Conservation (phyloP, 2,113 vertebrate genomes). For the Cranoglanis bouderius region DNA sequence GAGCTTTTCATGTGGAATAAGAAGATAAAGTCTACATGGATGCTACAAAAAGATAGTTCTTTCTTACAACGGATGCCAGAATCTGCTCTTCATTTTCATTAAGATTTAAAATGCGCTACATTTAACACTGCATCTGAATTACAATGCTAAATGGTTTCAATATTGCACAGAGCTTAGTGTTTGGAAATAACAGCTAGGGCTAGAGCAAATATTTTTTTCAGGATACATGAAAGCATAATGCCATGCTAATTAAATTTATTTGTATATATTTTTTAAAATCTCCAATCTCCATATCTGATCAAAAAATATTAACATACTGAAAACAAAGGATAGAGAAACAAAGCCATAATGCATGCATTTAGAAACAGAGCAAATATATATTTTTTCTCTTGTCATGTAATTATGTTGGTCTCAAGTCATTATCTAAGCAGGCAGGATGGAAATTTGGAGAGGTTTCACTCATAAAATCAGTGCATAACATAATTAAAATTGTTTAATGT, state of each 20-base stretch:
- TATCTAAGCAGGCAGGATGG: neutral
- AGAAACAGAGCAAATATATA: constrained; percentile 19
- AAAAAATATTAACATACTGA: neutral
- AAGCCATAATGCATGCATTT: constrained; percentile 27
- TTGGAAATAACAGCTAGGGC: neutral
- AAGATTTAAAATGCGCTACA: neutral
- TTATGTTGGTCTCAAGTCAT: constrained; percentile 23
- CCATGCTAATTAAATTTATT: neutral
- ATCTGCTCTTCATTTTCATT: neutral
- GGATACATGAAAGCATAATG: neutral
- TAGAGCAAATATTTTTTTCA: neutral
- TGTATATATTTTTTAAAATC: neutral
- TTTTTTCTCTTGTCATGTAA: constrained; percentile 2
- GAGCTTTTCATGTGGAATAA: constrained; percentile 2
- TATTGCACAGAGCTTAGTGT: neutral
- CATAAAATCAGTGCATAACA: neutral
- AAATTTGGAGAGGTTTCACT: neutral
- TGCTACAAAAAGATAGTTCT: neutral
- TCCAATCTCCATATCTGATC: too few species aligned
- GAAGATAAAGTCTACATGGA: neutral
- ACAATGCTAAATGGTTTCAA: neutral
- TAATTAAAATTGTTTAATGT: neutral
- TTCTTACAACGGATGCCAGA: neutral
- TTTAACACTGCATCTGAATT: neutral
- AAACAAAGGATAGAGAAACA: neutral